Base-by-base conservation (phyloP, 2,113 vertebrate species). In the Prionailurus viverrinus region DNA sequence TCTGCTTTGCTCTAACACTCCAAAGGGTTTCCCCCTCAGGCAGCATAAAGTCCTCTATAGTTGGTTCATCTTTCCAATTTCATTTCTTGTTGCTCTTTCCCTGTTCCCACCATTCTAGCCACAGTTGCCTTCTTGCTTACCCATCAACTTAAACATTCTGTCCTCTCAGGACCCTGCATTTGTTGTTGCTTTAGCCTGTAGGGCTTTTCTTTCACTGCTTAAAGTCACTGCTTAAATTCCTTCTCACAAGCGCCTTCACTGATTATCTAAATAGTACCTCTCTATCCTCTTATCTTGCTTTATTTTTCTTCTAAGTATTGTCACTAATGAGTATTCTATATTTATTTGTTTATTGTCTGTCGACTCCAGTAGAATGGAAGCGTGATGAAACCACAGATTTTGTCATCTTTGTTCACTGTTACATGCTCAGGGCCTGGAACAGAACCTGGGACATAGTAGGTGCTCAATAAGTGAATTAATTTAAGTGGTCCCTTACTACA, bases 301-400 rank as follows among this genome's bases (percentile, higher is more conserved):
- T 69, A 66, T 91, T 94, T 89, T 97, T 83, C 61, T 87, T 80
- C 63, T 29, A 94, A 89, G 10, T 82, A 78, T 61, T 63, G 29
- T 29, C 45, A 45, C 25, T 29, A 27, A 29, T 51, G 58, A 66
- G 86, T 55, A 65, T 18, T 71, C 15, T 91, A 2, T 86, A 45
- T 63, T 55, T 65, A 36, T 95, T 91, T 78, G 2, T 86, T 81
- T n/a, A 19, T 58, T 84, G 13, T 79, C n/a, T 93, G 6, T 71
- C 36, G 55, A 23, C 21, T 73, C 74, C 29, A 81, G 14, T 83
- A 84, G 63, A 94, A 80, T 41, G 3, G 45, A 94, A 91, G 73
- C 66, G 7, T 66, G 1, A 27, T 48, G 31, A 87, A 83, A 92
- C 45, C 36, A 68, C 74, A 96, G 78, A 48, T 48, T 68, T 31